Base-by-base conservation (phyloP, 2,113 vertebrate species). In the Pedetes capensis region DNA sequence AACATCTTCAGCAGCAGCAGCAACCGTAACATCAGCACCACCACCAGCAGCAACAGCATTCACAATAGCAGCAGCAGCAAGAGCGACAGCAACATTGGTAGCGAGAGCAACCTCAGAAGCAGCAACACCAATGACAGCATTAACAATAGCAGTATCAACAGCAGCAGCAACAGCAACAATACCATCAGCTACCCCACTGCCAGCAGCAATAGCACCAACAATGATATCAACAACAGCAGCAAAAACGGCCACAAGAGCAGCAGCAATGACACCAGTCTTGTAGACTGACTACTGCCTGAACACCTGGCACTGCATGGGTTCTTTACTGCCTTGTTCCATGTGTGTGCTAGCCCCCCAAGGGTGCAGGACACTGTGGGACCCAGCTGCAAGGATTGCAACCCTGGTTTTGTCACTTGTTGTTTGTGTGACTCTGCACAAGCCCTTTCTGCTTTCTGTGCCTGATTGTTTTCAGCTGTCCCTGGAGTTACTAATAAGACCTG, bases 321-420 rank as follows among this genome's bases (percentile, higher is more conserved):
- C 27, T 34, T 6, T 22, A 8, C 1, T 8, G 2, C 42, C 0
- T 13, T 6, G 1, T 10, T 9, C 23, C n/a, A 16, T 13, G 2
- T 0, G 39, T 5, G 29, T 12, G 6, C 37, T 47, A 8, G 34
- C 25, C 22, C 25, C 37, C 34, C 3, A 20, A 27, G 16, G 34
- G 51, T 6, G 68, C 34, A n/a, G 9, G 16, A 34, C 10, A 6
- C 11, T 13, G 1, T 11, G 44, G 53, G 34, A 25, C 37, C 2
- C 18, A 27, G 27, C 16, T 6, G 22, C 37, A 29, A 37, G 47
- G 8, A 64, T 44, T 18, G 34, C 53, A 44, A 69, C 22, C 34
- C 34, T 5, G 47, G 42, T 89, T 44, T 37, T 66, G 23, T 79
- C 49, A 3, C 79, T 39, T 66, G 12, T 78, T 66, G 42, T 32